Conservation (phyloP, 2,797 vertebrate species). For the Falco concolor region DNA sequence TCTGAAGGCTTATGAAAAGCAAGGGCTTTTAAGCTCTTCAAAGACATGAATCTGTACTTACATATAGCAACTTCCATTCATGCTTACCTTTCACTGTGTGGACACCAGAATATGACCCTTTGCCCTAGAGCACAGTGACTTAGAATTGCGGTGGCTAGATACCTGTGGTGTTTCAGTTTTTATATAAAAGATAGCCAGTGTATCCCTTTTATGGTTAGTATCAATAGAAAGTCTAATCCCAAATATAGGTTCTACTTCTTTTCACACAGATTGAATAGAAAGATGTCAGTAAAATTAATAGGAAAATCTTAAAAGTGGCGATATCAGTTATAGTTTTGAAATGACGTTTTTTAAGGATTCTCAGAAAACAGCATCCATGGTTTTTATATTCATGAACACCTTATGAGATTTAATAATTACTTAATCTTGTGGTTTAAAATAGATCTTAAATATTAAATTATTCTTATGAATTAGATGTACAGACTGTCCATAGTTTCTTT, state of each 20-base stretch:
- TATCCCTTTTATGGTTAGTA: background rate
- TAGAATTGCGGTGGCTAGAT: background rate
- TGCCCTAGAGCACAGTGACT: background rate
- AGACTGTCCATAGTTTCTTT: background rate
- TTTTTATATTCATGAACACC: background rate
- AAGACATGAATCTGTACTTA: background rate
- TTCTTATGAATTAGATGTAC: background rate
- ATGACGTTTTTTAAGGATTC: background rate
- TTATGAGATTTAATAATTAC: background rate
- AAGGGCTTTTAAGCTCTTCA: background rate
- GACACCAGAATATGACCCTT: background rate
- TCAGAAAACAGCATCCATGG: background rate
- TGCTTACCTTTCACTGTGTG: background rate
- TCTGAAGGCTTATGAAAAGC: background rate
- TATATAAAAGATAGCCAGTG: background rate
- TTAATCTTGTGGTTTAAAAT: background rate
- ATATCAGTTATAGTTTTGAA: background rate
- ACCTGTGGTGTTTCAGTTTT: background rate
- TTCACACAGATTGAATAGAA: background rate
- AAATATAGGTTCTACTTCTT: background rate
- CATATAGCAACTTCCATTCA: background rate
- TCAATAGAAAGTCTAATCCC: background rate
- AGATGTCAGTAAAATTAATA: background rate
- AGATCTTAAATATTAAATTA: background rate
- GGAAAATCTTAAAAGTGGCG: background rate